phyloP scores from a whole-genome alignment of 2,797 vertebrate species.

The Parauchenoglanis punctatus region DNA sequence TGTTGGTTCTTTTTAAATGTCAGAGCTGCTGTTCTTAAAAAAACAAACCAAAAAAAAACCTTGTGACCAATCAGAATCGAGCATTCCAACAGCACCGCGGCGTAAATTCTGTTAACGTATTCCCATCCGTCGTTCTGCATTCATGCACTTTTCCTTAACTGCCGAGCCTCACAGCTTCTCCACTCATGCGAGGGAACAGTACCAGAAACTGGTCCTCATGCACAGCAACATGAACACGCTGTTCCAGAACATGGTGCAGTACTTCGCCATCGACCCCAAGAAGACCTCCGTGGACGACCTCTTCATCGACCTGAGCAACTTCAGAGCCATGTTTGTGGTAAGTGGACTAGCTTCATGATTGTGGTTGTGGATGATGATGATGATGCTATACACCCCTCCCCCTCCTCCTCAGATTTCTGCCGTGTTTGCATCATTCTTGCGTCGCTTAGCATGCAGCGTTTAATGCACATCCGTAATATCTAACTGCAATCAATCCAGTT shows the following conservation, averaged over 20 bases:
- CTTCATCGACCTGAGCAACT: conserved; percentile 92
- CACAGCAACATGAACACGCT: conserved; percentile 87
- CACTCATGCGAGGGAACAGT: conserved; percentile 83
- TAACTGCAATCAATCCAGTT: neutral
- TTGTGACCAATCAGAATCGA: neutral
- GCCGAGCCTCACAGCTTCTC: conserved; percentile 82
- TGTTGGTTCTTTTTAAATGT: neutral
- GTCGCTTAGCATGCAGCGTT: neutral
- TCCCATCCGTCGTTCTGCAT: neutral
- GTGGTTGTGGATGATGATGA: neutral
- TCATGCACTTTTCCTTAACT: conserved; percentile 66
- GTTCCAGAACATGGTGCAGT: conserved; percentile 84
- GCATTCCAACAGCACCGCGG: neutral
- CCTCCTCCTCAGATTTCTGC: neutral
- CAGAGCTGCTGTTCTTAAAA: neutral
- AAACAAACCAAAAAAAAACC: neutral
- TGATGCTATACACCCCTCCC: neutral
- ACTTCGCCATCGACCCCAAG: conserved; percentile 89
- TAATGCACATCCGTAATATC: neutral
- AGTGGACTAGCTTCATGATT: conserved; percentile 53
- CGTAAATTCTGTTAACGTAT: neutral
- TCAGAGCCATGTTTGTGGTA: conserved; percentile 90
- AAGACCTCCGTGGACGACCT: conserved; percentile 94
- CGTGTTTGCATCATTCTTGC: neutral
- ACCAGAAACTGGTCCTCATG: conserved; percentile 83